A percentile compares a stretch with the other conserved stretches of the same genome.
phyloP scores from a whole-genome alignment of 2,888 invertebrate species.

The Lycia hirtaria region DNA sequence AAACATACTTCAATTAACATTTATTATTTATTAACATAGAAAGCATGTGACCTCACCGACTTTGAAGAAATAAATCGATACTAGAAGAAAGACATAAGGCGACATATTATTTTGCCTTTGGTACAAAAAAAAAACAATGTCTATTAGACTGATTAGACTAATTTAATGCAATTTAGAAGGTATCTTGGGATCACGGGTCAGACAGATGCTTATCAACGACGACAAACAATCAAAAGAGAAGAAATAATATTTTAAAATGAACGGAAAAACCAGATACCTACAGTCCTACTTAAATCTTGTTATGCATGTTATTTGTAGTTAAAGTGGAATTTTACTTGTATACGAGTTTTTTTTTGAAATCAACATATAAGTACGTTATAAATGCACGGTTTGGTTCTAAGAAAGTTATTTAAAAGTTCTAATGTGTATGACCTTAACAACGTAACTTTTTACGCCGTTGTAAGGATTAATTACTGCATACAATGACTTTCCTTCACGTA shows the following conservation, averaged over 20 bases:
- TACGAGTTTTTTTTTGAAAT: not conserved
- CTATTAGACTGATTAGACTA: constrained; percentile 53
- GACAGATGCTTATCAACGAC: constrained; percentile 43
- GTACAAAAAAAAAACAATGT: constrained; percentile 11
- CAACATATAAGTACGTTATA: not conserved
- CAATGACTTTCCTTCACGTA: too few species aligned
- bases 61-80: constrained; percentile 39
- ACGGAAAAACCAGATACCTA: not conserved
- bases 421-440: too few species aligned
- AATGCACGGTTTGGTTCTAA: too few species aligned
- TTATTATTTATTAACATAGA: constrained; percentile 10
- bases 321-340: not conserved
- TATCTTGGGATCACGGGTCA: constrained; percentile 53
- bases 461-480: too few species aligned
- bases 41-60: constrained; percentile 20
- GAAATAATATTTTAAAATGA: not conserved
- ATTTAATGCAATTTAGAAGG: constrained; percentile 49
- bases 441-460: too few species aligned
- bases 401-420: too few species aligned
- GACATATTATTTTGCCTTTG: constrained; percentile 27
- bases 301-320: not conserved
- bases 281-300: not conserved
- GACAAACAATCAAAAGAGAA: constrained; percentile 6
- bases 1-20: not conserved
- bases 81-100: constrained; percentile 34